phyloP scores from a whole-genome alignment of 2,113 vertebrate species.

The Scopus umbretta region DNA sequence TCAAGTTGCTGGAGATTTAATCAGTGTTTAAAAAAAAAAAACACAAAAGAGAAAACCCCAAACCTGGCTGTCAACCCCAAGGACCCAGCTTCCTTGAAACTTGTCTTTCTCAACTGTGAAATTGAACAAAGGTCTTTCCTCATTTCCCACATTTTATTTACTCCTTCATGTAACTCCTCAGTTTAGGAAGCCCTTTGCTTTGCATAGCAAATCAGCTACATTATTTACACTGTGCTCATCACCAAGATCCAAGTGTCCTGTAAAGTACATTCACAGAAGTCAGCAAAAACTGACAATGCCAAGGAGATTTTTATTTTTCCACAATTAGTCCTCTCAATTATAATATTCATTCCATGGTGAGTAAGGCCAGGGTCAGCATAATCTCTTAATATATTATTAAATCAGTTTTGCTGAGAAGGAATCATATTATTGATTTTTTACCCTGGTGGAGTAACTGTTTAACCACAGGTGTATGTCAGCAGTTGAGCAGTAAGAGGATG shows the following conservation, averaged over 20 bases:
- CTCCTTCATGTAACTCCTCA: neutral
- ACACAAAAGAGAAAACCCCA: neutral
- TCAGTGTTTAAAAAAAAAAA: neutral
- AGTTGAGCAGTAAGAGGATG: neutral
- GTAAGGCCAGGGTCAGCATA: neutral
- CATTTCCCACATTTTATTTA: neutral
- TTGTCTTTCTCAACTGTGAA: neutral
- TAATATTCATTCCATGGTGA: neutral
- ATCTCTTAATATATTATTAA: neutral
- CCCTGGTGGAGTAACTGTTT: neutral
- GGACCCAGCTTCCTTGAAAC: neutral
- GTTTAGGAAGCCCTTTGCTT: neutral
- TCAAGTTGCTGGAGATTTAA: neutral
- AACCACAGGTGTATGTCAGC: neutral
- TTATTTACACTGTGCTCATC: neutral
- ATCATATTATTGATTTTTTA: neutral
- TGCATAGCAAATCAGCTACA: neutral
- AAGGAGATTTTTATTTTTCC: slow-evolving; percentile 5
- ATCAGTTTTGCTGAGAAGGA: neutral
- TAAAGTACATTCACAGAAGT: neutral
- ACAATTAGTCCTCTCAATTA: neutral
- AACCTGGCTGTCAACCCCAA: neutral
- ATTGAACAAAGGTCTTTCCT: neutral
- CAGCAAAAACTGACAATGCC: neutral
- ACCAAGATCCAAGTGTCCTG: neutral